Evolutionary conservation across 2,888 invertebrate species (phyloP), one percentile per base, ranked within the genome.

Genomic region (Hyalella azteca): DNA sequence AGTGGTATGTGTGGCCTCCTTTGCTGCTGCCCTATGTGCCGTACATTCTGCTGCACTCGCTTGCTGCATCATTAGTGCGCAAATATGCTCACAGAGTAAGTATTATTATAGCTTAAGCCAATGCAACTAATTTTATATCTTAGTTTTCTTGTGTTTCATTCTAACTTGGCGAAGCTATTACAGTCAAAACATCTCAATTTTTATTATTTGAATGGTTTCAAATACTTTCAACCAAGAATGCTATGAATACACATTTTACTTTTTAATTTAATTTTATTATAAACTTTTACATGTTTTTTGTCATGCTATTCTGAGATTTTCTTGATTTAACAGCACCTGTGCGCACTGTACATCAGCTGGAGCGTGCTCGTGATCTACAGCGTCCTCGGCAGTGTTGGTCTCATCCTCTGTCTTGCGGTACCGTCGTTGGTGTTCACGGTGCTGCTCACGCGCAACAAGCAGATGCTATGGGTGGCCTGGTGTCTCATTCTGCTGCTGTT

Each of bases 401-500:
- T 79, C 5, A 45, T 45, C 15, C 75, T 84, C 26, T 84, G 84
- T 45, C 59, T 82, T 22, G 32, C 60, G 7, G 82, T 84, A n/a
- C 84, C 84, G 3, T 45, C 60, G 3, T 36, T 84, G 9, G 81
- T 84, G 84, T 84, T 84, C 45, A 50, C 81, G n/a, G 82, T 84
- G 26, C 59, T 82, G 19, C 54, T 81, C 26, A 79, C 84, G 5
- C 59, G 84, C 19, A 73, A 79, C n/a, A 82, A 81, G 50, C 78
- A 79, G 50, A 45, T 84, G 3, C 75, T 84, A 29, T 84, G 84
- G 84, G 79, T 82, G 26, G 75, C 84, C 3, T 84, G 84, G 84
- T 84, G 82, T 39, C 78, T 79, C 79, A 79, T 84, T 3, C 78
- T 84, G 41, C 73, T 84, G 5, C 66, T 81, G 45, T 81, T 84